phyloP scores from a whole-genome alignment of 2,113 vertebrate species.

The Chlorocebus sabaeus region DNA sequence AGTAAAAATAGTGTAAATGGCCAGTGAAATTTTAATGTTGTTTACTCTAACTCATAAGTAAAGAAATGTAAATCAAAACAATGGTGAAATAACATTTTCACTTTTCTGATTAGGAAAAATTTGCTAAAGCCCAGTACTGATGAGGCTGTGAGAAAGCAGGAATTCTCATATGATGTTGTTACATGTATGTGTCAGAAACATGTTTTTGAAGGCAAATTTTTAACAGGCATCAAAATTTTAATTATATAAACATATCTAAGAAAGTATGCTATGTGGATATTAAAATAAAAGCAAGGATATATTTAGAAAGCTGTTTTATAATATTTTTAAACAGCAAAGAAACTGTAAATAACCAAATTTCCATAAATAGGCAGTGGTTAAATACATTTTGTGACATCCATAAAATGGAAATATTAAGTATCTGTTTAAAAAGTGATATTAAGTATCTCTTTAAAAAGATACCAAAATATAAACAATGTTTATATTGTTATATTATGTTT shows the following conservation, averaged over 20 bases:
- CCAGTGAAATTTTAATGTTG: neutral
- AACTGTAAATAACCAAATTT: neutral
- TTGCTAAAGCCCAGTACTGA: neutral
- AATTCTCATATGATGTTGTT: neutral
- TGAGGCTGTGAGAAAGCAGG: neutral
- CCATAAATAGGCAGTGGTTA: neutral
- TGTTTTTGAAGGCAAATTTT: neutral
- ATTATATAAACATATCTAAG: neutral
- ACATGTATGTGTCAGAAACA: neutral
- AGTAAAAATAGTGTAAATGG: neutral
- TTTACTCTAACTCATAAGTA: neutral
- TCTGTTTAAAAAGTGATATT: neutral
- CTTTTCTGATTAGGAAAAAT: constrained; percentile 23
- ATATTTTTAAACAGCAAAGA: neutral
- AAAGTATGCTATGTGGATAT: neutral
- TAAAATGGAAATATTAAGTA: neutral
- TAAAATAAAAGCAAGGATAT: neutral
- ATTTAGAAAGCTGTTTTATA: neutral
- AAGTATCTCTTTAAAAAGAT: too few species aligned
- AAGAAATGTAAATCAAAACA: constrained; percentile 1
- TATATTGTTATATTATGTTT: too few species aligned
- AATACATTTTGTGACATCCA: neutral
- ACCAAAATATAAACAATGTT: too few species aligned
- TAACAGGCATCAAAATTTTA: constrained; percentile 21
- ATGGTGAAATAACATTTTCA: neutral